These are phyloP conservation scores for Machaerirhynchus nigripectus DNA, from an alignment of 2,113 vertebrate genomes.

Conservation along the genomic window DNA sequence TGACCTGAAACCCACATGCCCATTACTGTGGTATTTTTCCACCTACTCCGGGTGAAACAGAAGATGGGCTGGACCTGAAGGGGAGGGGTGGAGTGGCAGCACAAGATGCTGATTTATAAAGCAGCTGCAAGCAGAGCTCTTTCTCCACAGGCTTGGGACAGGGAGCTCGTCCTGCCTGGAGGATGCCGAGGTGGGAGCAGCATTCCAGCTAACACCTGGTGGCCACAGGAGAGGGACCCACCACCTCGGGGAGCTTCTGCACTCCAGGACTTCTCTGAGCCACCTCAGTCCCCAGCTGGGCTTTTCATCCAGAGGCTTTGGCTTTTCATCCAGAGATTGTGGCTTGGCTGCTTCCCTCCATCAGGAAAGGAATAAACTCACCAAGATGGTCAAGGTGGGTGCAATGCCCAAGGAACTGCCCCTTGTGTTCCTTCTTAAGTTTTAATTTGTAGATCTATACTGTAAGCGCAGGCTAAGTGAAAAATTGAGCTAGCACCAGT, in stretches of 20 bases:
- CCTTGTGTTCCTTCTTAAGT: background rate
- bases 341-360: background rate
- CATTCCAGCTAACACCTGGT: constrained; percentile 59
- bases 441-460: background rate
- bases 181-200: constrained; percentile 58
- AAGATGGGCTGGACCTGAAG: constrained; percentile 64
- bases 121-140: constrained; percentile 7
- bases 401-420: background rate
- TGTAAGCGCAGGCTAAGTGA: background rate
- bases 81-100: constrained; percentile 59
- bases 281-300: background rate
- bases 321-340: background rate
- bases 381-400: constrained; percentile 66
- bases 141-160: constrained; percentile 59
- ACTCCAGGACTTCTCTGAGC: background rate
- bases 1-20: constrained; percentile 70
- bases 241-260: background rate
- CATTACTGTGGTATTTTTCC: constrained; percentile 71
- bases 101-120: constrained; percentile 67
- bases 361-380: background rate
- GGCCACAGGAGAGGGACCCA: background rate
- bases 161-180: constrained; percentile 23
- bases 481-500: background rate
- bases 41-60: constrained; percentile 65
- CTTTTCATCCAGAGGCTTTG: background rate